Conservation (phyloP, 2,888 invertebrate genomes). For the Tenthredo livida region DNA sequence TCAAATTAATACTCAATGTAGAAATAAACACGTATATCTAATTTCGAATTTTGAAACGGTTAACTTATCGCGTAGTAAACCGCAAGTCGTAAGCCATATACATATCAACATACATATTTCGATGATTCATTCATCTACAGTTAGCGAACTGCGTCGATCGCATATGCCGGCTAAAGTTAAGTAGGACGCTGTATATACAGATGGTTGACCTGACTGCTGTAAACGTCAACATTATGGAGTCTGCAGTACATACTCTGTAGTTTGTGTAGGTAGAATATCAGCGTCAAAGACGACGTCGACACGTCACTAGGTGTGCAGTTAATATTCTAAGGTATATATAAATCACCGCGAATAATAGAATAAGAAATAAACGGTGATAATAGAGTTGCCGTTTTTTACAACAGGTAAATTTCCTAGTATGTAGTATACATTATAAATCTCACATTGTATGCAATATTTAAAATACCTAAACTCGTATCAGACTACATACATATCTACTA, state of each 20-base stretch:
- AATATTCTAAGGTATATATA: not conserved
- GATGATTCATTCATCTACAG: not conserved
- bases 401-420: not conserved
- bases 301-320: not conserved
- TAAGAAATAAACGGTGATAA: not conserved
- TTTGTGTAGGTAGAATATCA: not conserved
- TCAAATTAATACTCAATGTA: not conserved
- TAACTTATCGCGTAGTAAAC: not conserved
- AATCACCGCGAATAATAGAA: not conserved
- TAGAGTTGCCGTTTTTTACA: not conserved
- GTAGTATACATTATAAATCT: not conserved
- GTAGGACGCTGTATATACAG: not conserved
- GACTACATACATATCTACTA: not conserved
- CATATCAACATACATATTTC: not conserved
- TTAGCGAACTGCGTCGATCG: not conserved
- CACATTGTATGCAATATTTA: not conserved
- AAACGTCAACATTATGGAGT: not conserved
- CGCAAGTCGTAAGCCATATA: not conserved
- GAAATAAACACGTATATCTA: not conserved
- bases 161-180: conserved; percentile 7
- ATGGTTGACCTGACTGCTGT: conserved; percentile 18
- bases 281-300: not conserved
- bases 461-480: not conserved
- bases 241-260: not conserved
- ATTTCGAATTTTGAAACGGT: not conserved